These are phyloP conservation scores for Drosophila lacicola DNA, from an alignment of 2,888 invertebrate species.

Conservation along the genomic window DNA sequence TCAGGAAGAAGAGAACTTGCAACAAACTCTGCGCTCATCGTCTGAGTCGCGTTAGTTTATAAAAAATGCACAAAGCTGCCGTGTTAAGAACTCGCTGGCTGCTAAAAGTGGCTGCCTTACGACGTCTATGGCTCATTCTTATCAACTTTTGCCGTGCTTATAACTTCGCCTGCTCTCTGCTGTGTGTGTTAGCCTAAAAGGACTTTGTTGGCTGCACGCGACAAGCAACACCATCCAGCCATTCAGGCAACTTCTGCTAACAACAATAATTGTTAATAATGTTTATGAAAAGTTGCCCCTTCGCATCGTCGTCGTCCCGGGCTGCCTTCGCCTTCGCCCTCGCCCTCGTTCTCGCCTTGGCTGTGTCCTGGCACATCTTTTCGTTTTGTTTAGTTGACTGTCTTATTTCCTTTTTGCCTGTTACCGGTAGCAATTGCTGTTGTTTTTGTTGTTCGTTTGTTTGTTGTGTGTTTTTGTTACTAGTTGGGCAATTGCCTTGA, in stretches of 20 bases:
- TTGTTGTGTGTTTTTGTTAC: slow-evolving; percentile 26
- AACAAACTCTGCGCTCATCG: slow-evolving; percentile 42
- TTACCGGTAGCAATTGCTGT: slow-evolving; percentile 44
- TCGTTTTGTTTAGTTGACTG: slow-evolving; percentile 69
- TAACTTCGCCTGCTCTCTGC: slow-evolving; percentile 56
- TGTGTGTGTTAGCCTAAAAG: slow-evolving; percentile 32
- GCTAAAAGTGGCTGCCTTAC: slow-evolving; percentile 74
- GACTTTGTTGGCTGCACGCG: slow-evolving; percentile 72
- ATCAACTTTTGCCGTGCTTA: slow-evolving; percentile 77
- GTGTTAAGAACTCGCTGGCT: slow-evolving; percentile 65
- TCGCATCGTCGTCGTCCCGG: slow-evolving; percentile 36
- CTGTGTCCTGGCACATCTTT: slow-evolving; percentile 69
- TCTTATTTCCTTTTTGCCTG: slow-evolving; percentile 55
- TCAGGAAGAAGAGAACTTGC: slow-evolving; percentile 25
- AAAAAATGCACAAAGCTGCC: slow-evolving; percentile 78
- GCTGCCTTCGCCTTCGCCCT: slow-evolving; percentile 38
- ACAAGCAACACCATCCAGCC: slow-evolving; percentile 63
- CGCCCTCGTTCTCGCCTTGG: slow-evolving; percentile 43
- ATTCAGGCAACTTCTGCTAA: slow-evolving; percentile 71
- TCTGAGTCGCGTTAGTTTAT: slow-evolving; percentile 65
- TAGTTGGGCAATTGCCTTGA: slow-evolving; percentile 69
- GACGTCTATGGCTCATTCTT: slow-evolving; percentile 79
- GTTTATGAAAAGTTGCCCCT: slow-evolving; percentile 80
- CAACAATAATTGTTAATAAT: slow-evolving; percentile 82
- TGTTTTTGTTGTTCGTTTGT: slow-evolving; percentile 24